Conservation (phyloP, 2,888 invertebrate genomes). For the Athalia circularis region DNA sequence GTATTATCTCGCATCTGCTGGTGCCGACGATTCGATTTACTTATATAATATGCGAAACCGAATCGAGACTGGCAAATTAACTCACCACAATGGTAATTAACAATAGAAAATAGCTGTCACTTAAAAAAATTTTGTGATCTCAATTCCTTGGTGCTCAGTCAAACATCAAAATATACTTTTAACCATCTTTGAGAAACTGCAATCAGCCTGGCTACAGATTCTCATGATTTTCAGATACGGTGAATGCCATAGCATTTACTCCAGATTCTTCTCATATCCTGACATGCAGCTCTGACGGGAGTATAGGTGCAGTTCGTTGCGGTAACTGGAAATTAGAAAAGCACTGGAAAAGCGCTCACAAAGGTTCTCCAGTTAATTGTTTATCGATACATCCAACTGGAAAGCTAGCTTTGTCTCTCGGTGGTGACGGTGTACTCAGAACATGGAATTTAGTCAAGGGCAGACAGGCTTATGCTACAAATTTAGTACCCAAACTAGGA, state of each 20-base stretch:
- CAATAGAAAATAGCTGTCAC: not conserved
- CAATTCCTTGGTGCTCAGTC: not conserved
- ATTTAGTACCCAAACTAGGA: slow-evolving; percentile 78
- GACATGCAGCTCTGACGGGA: slow-evolving; percentile 90
- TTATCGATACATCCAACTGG: slow-evolving; percentile 92
- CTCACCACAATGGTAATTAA: slow-evolving; percentile 83
- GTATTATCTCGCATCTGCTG: slow-evolving; percentile 89
- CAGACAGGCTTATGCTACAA: slow-evolving; percentile 91
- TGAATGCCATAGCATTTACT: slow-evolving; percentile 87
- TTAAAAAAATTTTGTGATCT: not conserved
- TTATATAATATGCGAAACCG: slow-evolving; percentile 88
- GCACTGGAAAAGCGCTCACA: slow-evolving; percentile 88
- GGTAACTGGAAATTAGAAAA: slow-evolving; percentile 93
- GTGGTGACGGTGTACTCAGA: slow-evolving; percentile 87
- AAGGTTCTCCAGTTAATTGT: slow-evolving; percentile 83
- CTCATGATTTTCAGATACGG: slow-evolving; percentile 76
- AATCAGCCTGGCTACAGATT: not conserved
- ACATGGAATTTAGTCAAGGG: slow-evolving; percentile 98
- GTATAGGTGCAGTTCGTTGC: slow-evolving; percentile 86
- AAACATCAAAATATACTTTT: not conserved
- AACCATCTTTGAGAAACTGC: not conserved
- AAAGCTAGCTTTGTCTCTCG: slow-evolving; percentile 90
- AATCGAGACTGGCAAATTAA: slow-evolving; percentile 86
- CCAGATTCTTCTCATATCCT: slow-evolving; percentile 86
- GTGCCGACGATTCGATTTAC: slow-evolving; percentile 91